These are phyloP conservation scores for Camponotus pennsylvanicus DNA, from an alignment of 1,140 invertebrate genomes.

Conservation along the genomic window DNA sequence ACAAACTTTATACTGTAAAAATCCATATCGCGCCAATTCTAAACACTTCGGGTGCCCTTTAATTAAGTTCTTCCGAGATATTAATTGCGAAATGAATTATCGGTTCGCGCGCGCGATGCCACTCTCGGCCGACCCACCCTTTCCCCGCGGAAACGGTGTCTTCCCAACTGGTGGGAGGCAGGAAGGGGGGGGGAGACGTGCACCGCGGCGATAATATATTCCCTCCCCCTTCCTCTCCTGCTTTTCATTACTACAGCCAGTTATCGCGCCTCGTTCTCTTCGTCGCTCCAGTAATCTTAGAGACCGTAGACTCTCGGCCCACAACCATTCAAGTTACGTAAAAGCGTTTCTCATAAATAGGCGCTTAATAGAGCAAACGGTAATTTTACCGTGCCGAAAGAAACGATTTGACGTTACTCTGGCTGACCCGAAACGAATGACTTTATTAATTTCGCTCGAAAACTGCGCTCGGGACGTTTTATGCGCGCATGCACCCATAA, in stretches of 20 bases:
- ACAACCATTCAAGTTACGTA: conserved; percentile 32
- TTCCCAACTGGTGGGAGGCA: background rate
- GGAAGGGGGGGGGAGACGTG: background rate
- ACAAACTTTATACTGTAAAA: conserved; percentile 49
- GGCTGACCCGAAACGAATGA: conserved; percentile 7
- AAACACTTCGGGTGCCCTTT: conserved; percentile 15
- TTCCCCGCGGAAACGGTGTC: conserved; percentile 7
- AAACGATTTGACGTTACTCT: conserved; percentile 5
- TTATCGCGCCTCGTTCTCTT: conserved; percentile 23
- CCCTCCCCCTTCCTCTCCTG: background rate
- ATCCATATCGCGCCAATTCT: conserved; percentile 16
- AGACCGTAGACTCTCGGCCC: conserved; percentile 8
- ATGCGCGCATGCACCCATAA: background rate
- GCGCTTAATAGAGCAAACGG: conserved; percentile 36
- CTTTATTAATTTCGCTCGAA: conserved; percentile 7
- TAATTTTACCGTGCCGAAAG: conserved; percentile 16
- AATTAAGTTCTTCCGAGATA: conserved; percentile 36
- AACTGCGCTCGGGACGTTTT: background rate
- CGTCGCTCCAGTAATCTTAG: conserved; percentile 30
- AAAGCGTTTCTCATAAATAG: conserved; percentile 38
- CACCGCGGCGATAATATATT: conserved; percentile 39
- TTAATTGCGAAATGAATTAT: conserved; percentile 56
- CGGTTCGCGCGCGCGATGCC: conserved; percentile 4
- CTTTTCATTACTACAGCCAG: conserved; percentile 45
- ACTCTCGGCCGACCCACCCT: background rate